Base-by-base conservation (phyloP, 2,797 vertebrate genomes). In the Phaenicophaeus curvirostris region DNA sequence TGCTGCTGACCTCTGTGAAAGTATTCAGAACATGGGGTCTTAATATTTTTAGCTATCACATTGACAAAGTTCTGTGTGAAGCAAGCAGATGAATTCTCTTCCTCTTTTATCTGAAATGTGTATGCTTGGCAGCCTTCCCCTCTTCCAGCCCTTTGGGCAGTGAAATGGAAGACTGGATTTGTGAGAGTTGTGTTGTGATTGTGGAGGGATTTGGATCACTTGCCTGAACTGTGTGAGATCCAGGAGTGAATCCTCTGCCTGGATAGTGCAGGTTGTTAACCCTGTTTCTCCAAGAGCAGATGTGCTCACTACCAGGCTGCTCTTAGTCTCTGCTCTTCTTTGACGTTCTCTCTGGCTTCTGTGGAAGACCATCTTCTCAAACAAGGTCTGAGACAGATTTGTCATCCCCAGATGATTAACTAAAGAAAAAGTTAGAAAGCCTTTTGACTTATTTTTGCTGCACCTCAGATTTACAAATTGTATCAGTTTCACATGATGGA, bases 61-160 rank as follows among this genome's bases (percentile, higher is more conserved):
- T 12, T 41, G 42, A 37, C 3, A 1, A 62, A 58, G 39, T 16
- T 78, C 27, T 68, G 12, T 42, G 24, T 68, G 61, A 61, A 63
- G 5, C 31, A 58, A 41, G 66, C 33, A 53, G 33, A 37, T 62
- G 66, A 67, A 57, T 55, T 81, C 6, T 73, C 4, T 25, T 24
- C 28, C 16, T 54, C 30, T 68, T 59, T 80, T 50, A 51, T 33
- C 24, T 74, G 55, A 62, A 57, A 57, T 18, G 24, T 30, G 24
- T 62, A 33, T 1, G 1, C 16, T 27, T 24, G 41, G 19, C 48
- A 42, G 54, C 28, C 2, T 1, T 14, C 24, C 7, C 41, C 5
- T 8, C 11, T 21, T 21, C 17, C 33, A 41, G 48, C 31, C 41
- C 25, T 61, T 68, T 68, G 48, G 8, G 31, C 20, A 54, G 30